Evolutionary conservation across 1,140 invertebrate genomes (phyloP).

Genomic region (Sinella curviseta): DNA sequence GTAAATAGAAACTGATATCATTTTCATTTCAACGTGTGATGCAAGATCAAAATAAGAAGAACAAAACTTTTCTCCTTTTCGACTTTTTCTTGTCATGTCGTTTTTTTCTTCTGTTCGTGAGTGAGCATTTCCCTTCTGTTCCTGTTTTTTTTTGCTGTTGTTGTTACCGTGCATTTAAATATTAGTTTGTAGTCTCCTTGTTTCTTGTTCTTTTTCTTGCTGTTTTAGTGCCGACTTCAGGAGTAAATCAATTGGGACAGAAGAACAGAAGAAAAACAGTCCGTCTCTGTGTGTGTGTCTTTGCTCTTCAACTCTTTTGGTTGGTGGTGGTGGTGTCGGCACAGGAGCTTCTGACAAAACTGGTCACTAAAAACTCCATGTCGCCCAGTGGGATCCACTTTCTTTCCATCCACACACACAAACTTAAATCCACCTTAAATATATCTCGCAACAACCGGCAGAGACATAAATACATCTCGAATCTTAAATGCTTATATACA

Average conservation of each 20-base stretch:
- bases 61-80: no score
- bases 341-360: slow-evolving; percentile 26
- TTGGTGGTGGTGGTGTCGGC: slow-evolving; percentile 6
- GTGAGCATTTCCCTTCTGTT: slow-evolving; percentile 8
- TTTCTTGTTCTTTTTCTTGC: slow-evolving; percentile 7
- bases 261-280: slow-evolving; percentile 5
- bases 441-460: neutral
- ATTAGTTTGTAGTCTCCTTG: neutral
- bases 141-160: neutral
- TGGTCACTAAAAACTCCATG: slow-evolving; percentile 23
- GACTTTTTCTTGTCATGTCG: slow-evolving; percentile 7
- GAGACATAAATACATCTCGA: neutral
- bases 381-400: slow-evolving; percentile 22
- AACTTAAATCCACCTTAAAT: neutral
- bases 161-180: neutral
- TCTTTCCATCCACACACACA: neutral
- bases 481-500: no score
- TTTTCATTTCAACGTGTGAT: no score
- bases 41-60: no score
- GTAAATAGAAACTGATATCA: no score
- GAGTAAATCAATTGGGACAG: slow-evolving; percentile 24
- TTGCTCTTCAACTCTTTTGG: neutral
- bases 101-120: neutral
- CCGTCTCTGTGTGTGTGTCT: neutral
- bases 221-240: slow-evolving; percentile 20